phyloP scores from a whole-genome alignment of 2,113 vertebrate species.

The Onychorhynchus coronatus region DNA sequence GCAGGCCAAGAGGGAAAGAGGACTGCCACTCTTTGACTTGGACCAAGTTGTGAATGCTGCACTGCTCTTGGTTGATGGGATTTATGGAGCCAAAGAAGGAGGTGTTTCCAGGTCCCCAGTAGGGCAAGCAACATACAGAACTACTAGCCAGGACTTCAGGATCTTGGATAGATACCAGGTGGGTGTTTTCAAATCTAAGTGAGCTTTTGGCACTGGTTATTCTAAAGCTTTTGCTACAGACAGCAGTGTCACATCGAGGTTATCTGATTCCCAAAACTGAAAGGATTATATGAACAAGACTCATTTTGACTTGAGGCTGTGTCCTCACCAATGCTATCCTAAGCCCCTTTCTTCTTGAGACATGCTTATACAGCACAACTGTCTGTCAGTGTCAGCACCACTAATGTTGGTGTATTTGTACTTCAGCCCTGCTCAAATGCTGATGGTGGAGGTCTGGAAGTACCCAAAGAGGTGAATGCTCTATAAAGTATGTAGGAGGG shows the following conservation, averaged over 20 bases:
- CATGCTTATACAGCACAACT: neutral
- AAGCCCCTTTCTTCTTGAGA: neutral
- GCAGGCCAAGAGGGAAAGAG: slow-evolving; percentile 88
- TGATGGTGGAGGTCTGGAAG: neutral
- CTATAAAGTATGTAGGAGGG: neutral
- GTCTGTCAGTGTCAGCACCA: neutral
- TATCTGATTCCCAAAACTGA: neutral
- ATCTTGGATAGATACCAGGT: slow-evolving; percentile 98
- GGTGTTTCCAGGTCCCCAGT: slow-evolving; percentile 35
- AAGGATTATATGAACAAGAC: neutral
- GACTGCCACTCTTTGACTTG: slow-evolving; percentile 89
- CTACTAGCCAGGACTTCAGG: slow-evolving; percentile 86
- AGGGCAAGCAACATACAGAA: slow-evolving; percentile 77
- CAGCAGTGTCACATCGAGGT: neutral
- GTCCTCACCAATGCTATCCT: neutral
- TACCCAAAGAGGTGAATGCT: neutral
- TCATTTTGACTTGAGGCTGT: neutral
- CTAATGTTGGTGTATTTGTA: neutral
- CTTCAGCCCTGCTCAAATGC: neutral
- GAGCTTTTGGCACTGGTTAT: neutral
- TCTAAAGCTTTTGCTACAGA: neutral
- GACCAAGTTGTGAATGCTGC: slow-evolving; percentile 87
- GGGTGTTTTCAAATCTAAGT: neutral
- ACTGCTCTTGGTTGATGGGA: slow-evolving; percentile 86
- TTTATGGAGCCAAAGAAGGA: slow-evolving; percentile 83